Evolutionary conservation across 2,888 invertebrate genomes (phyloP).

Genomic region (Hirtodrosophila cameraria): DNA sequence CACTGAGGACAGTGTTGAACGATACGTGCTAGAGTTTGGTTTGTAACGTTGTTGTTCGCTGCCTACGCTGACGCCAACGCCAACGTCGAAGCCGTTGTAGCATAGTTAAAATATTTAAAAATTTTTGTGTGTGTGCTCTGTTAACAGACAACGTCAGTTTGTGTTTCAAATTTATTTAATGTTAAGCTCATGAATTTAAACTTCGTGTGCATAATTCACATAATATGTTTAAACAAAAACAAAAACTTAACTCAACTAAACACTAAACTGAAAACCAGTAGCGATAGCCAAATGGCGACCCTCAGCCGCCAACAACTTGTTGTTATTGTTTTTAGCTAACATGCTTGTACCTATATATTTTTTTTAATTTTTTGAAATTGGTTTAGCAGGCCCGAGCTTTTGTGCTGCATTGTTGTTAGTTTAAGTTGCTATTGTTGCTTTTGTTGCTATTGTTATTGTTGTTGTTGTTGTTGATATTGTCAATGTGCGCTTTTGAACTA

Average conservation of each 20-base stretch:
- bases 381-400: constrained; percentile 47
- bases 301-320: constrained; percentile 49
- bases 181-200: neutral
- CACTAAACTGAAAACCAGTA: constrained; percentile 18
- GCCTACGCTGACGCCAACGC: constrained; percentile 4
- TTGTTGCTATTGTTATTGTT: constrained; percentile 8
- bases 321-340: constrained; percentile 46
- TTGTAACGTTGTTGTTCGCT: constrained; percentile 29
- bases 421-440: neutral
- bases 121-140: constrained; percentile 11
- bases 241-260: constrained; percentile 3
- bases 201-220: constrained; percentile 29
- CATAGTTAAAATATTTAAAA: constrained; percentile 12
- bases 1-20: constrained; percentile 68
- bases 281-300: constrained; percentile 39
- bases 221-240: constrained; percentile 5
- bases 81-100: neutral
- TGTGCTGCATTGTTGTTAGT: constrained; percentile 17
- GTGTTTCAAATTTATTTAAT: constrained; percentile 10
- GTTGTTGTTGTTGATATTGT: too few relatives aligned
- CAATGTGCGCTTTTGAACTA: constrained; percentile 9
- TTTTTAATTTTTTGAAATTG: constrained; percentile 9
- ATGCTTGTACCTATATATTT: constrained; percentile 12
- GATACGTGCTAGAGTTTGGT: constrained; percentile 62
- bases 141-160: constrained; percentile 14